These are phyloP conservation scores for Philotrypesis tridentata DNA, from an alignment of 1,140 invertebrate genomes.

Conservation along the genomic window DNA sequence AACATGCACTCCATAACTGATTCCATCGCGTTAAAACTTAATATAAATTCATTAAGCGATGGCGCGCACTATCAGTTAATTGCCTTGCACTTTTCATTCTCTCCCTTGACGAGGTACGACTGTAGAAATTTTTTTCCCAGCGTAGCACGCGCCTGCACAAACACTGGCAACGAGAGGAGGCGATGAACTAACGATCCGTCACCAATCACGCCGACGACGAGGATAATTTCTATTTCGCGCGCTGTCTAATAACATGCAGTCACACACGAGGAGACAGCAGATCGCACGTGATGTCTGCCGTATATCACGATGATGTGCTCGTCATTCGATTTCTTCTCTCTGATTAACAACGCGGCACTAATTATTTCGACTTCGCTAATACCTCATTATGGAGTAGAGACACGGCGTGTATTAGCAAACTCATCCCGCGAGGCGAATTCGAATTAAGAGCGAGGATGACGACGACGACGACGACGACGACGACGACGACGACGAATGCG, in stretches of 20 bases:
- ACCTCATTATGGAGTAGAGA: background rate
- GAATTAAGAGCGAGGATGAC: background rate
- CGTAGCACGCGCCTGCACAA: no score
- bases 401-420: background rate
- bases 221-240: background rate
- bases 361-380: slow-evolving; percentile 8
- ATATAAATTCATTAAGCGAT: background rate
- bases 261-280: background rate
- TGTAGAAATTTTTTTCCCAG: background rate
- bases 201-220: background rate
- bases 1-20: background rate
- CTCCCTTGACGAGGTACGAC: background rate
- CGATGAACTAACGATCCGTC: background rate
- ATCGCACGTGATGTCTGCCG: background rate
- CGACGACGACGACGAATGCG: no score
- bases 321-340: slow-evolving; percentile 1
- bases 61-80: no score
- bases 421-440: background rate
- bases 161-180: background rate
- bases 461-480: no score
- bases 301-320: background rate
- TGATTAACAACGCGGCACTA: slow-evolving; percentile 18
- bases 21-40: background rate
- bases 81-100: background rate
- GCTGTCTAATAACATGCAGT: no score